Conservation (phyloP, 2,113 vertebrate genomes). For the Epinephelus cyanopodus region DNA sequence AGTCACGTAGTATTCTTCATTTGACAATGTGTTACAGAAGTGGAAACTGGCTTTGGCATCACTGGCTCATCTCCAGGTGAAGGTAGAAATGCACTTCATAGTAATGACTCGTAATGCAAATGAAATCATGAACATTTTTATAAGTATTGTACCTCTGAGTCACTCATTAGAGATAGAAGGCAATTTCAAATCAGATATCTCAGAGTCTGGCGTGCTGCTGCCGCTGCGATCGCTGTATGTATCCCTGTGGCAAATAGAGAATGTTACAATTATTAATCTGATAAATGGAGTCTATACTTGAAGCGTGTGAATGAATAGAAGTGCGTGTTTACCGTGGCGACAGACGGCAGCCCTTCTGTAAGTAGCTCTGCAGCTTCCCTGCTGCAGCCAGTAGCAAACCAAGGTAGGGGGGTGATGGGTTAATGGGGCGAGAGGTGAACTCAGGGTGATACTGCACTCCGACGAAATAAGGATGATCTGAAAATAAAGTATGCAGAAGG, state of each 20-base stretch:
- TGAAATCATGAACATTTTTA: neutral
- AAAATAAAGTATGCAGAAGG: neutral
- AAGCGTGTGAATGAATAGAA: too few relatives aligned
- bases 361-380: constrained; percentile 90
- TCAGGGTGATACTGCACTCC: constrained; percentile 97
- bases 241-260: constrained; percentile 84
- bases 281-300: neutral
- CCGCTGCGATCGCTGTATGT: constrained; percentile 93
- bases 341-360: constrained; percentile 93
- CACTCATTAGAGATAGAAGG: constrained; percentile 86
- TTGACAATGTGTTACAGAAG: too few relatives aligned
- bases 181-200: constrained; percentile 92
- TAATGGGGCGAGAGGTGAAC: constrained; percentile 96
- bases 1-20: too few relatives aligned
- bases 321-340: constrained; percentile 89
- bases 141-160: constrained; percentile 1
- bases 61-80: neutral
- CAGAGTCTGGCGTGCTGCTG: constrained; percentile 93
- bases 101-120: neutral
- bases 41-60: neutral
- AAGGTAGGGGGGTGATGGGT: constrained; percentile 94
- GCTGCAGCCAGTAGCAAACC: constrained; percentile 92
- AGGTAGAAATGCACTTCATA: neutral
- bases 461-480: constrained; percentile 95
- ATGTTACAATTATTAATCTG: neutral